These are phyloP conservation scores for Euplexia lucipara DNA, from an alignment of 2,888 invertebrate genomes.

Conservation along the genomic window DNA sequence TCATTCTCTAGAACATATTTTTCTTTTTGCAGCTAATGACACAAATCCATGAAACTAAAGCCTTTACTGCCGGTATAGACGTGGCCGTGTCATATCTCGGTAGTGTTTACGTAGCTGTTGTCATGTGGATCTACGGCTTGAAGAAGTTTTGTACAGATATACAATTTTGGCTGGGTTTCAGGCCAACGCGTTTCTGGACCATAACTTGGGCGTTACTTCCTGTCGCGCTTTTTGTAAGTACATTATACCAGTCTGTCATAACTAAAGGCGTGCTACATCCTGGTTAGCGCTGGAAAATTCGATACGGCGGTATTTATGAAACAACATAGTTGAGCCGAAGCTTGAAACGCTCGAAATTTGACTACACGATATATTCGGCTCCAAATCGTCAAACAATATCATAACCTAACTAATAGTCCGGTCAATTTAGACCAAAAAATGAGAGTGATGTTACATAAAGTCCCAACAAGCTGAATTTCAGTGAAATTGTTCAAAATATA, in stretches of 20 bases:
- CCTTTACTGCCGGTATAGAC: conserved; percentile 68
- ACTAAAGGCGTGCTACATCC: not conserved
- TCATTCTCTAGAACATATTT: too few species aligned
- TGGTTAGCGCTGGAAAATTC: too few species aligned
- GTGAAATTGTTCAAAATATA: too few species aligned
- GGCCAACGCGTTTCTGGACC: conserved; percentile 81
- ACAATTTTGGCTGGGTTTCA: conserved; percentile 83
- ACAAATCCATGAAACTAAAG: conserved; percentile 46
- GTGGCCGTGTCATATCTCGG: conserved; percentile 75
- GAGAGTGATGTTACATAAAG: too few species aligned
- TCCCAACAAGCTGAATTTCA: too few species aligned
- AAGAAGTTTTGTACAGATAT: conserved; percentile 79
- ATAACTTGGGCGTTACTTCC: conserved; percentile 77
- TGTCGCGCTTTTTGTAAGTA: conserved; percentile 75
- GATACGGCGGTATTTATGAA: too few species aligned
- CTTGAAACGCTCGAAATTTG: too few species aligned
- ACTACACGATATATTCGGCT: too few species aligned
- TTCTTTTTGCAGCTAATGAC: conserved; percentile 66
- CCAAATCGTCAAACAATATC: too few species aligned
- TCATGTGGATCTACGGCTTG: conserved; percentile 84
- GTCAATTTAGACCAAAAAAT: too few species aligned
- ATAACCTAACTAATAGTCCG: too few species aligned
- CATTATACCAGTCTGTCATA: not conserved
- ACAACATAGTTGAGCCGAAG: too few species aligned
- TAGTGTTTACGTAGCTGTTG: conserved; percentile 73